phyloP scores from a whole-genome alignment of 1,140 invertebrate species.

The Drosophila tropicalis region DNA sequence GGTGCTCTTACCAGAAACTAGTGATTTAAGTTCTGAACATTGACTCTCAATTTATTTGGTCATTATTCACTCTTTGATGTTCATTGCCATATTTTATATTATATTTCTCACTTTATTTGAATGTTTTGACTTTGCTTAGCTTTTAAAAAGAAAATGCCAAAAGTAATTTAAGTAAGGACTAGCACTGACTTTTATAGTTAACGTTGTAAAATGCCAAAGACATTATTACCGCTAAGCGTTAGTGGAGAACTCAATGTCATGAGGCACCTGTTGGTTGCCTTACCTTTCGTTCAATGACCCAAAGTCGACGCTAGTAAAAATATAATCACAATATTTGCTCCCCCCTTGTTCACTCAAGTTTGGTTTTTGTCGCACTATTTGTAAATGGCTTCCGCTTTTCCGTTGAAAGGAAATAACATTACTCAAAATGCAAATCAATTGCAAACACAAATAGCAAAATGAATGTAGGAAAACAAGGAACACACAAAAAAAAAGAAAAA shows the following conservation, averaged over 20 bases:
- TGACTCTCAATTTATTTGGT: no score
- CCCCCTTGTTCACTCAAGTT: constrained; percentile 12
- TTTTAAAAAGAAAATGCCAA: no score
- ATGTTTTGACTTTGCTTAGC: no score
- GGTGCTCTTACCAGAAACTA: no score
- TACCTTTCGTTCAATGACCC: constrained; percentile 25
- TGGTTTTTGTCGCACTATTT: constrained; percentile 21
- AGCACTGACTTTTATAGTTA: no score
- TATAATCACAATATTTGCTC: constrained; percentile 38
- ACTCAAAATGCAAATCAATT: constrained; percentile 58
- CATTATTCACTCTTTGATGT: no score
- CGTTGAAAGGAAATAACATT: constrained; percentile 29
- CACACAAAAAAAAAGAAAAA: constrained; percentile 9
- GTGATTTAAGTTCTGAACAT: no score
- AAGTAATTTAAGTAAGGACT: no score
- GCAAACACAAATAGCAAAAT: constrained; percentile 50
- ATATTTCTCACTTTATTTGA: no score
- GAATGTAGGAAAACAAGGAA: no score
- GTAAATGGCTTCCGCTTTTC: constrained; percentile 50
- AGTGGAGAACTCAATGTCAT: neutral
- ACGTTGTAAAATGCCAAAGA: neutral
- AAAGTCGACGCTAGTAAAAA: neutral
- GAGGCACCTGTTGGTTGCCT: constrained; percentile 32
- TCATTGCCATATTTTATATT: no score
- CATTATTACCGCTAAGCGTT: neutral